Evolutionary conservation across 2,797 vertebrate species (phyloP), one percentile per base, ranked within the genome.

Genomic region (Carapus acus): DNA sequence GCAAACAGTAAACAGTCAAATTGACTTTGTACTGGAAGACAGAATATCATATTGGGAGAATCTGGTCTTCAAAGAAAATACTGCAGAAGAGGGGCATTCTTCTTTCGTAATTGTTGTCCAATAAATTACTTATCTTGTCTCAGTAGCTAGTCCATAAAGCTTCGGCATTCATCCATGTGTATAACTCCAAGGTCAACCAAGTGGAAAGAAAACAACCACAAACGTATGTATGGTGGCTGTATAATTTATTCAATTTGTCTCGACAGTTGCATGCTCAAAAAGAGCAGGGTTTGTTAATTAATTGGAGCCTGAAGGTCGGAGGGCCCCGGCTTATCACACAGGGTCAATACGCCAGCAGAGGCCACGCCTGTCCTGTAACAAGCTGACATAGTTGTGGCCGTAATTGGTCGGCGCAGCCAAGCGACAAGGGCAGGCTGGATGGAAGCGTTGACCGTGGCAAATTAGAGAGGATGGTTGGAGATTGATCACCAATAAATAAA

Each of bases 401-500:
- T 84, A 86, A 87, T 88, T 88, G 85, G 78, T 77, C 49, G 56
- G 73, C 6, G 77, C 85, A 86, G 77, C 62, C 73, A 76, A 84
- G 81, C 82, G 73, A 80, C 74, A 86, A 87, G 85, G 83, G 81
- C 85, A 85, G 71, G 45, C 77, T 58, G 78, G 79, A 83, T 85
- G 72, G 81, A 83, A 66, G 80, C 79, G 56, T 65, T 88, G 86
- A 88, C 86, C 83, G 75, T 83, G 76, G 70, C 77, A 83, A 88
- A 90, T 87, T 79, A 83, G 82, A 85, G 79, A 77, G 80, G 75
- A 85, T 79, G 78, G 80, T 85, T 75, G 59, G 83, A 86, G 83
- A 87, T 86, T 86, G 84, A 89, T 88, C 80, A 82, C 71, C 34
- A 62, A 76, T n/a, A n/a, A n/a, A n/a, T n/a, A n/a, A n/a, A n/a